Conservation (phyloP, 2,888 invertebrate species). For the Agapostemon virescens region DNA sequence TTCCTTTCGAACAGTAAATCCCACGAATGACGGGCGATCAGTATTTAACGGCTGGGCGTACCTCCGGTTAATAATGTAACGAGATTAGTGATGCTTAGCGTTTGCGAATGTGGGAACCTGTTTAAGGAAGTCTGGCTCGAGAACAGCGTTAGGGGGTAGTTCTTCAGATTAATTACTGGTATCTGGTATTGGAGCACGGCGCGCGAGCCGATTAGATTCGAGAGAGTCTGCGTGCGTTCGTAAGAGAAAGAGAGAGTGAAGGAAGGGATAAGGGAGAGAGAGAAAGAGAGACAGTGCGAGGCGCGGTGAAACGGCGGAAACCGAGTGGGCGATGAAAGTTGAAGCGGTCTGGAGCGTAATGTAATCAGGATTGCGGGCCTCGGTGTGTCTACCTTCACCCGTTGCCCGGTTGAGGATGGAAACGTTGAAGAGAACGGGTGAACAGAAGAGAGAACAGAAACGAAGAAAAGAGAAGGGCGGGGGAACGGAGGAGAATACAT, state of each 20-base stretch:
- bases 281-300: too few species aligned
- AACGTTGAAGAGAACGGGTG: not conserved
- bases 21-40: not conserved
- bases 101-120: not conserved
- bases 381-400: slow-evolving; percentile 45
- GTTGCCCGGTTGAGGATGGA: not conserved
- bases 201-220: slow-evolving; percentile 59
- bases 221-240: too few species aligned
- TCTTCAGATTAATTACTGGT: slow-evolving; percentile 62
- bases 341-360: slow-evolving; percentile 32
- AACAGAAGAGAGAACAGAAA: slow-evolving; percentile 3
- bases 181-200: slow-evolving; percentile 41
- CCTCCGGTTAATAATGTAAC: not conserved
- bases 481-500: slow-evolving; percentile 43
- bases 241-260: too few species aligned
- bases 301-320: slow-evolving; percentile 42
- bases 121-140: slow-evolving; percentile 35
- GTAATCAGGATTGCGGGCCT: slow-evolving; percentile 48
- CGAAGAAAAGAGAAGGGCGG: not conserved
- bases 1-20: not conserved
- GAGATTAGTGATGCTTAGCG: not conserved
- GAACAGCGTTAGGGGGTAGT: slow-evolving; percentile 56
- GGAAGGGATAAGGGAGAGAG: too few species aligned
- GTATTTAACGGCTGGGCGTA: not conserved
- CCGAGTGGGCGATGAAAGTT: slow-evolving; percentile 37